A percentile compares a stretch with the other conserved stretches of the same genome.
Conservation (phyloP, 2,797 vertebrate genomes). For the Zenarchopterus dispar region DNA sequence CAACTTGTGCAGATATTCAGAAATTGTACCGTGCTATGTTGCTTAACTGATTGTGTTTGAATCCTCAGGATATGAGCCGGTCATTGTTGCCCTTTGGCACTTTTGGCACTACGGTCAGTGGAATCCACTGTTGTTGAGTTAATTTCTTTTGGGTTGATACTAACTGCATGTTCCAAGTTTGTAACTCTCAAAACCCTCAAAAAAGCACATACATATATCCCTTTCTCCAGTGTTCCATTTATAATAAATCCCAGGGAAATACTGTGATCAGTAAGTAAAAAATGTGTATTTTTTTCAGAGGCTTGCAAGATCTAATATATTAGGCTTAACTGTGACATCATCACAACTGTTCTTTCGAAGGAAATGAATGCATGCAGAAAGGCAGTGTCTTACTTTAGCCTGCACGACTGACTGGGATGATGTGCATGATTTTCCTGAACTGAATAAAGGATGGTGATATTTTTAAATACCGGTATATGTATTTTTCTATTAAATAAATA, state of each 20-base stretch:
- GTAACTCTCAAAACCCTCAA: neutral
- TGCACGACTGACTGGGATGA: too few relatives aligned
- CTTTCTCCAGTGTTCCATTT: neutral
- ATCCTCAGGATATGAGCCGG: constrained; percentile 80
- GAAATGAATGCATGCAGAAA: too few relatives aligned
- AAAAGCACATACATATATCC: too few relatives aligned
- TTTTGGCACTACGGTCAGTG: constrained; percentile 82
- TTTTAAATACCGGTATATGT: too few relatives aligned
- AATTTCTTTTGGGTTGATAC: neutral
- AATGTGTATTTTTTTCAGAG: neutral
- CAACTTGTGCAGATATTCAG: neutral
- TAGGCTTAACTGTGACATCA: too few relatives aligned
- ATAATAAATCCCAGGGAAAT: constrained; percentile 3
- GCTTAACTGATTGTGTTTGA: constrained; percentile 39
- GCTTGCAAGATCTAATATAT: neutral
- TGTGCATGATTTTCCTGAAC: too few relatives aligned
- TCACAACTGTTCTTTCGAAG: too few relatives aligned
- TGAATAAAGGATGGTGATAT: too few relatives aligned
- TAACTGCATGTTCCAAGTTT: constrained; percentile 18
- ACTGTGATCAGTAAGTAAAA: neutral
- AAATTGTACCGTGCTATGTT: constrained; percentile 3
- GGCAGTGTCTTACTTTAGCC: too few relatives aligned
- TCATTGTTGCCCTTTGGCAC: constrained; percentile 83
- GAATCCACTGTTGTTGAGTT: constrained; percentile 16
- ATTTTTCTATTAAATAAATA: too few relatives aligned